These are phyloP conservation scores for Notarius lentiginosus DNA, from an alignment of 2,113 vertebrate genomes.

Conservation along the genomic window DNA sequence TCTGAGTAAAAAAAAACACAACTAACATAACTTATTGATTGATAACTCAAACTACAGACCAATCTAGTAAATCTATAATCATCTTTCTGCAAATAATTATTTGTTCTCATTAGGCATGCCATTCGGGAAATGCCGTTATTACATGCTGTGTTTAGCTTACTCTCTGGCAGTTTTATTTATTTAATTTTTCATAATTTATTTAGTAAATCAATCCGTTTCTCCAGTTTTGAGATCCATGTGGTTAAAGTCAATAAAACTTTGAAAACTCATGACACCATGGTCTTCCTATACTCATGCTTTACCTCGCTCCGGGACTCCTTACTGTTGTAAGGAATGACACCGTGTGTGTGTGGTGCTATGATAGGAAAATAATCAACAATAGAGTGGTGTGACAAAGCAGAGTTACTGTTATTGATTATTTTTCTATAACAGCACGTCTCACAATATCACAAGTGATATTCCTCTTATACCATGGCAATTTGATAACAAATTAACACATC, in stretches of 20 bases:
- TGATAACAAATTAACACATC: background rate
- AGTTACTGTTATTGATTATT: background rate
- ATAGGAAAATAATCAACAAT: background rate
- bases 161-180: slow-evolving; percentile 67
- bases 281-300: slow-evolving; percentile 42
- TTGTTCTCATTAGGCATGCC: slow-evolving; percentile 45
- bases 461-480: background rate
- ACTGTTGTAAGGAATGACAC: background rate
- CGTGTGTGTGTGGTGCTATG: background rate
- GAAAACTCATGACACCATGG: slow-evolving; percentile 63
- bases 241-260: slow-evolving; percentile 75
- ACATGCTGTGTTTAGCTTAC: slow-evolving; percentile 67
- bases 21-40: background rate
- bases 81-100: slow-evolving; percentile 32
- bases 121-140: slow-evolving; percentile 66
- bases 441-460: background rate
- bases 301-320: background rate
- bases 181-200: slow-evolving; percentile 60
- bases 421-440: background rate
- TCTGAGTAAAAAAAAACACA: background rate
- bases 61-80: slow-evolving; percentile 39
- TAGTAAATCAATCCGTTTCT: slow-evolving; percentile 42
- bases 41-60: background rate
- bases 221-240: slow-evolving; percentile 68
- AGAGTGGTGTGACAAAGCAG: background rate